Evolutionary conservation across 2,888 invertebrate species (phyloP), one percentile per base, ranked within the genome.

Genomic region (Drosophila paracracens): DNA sequence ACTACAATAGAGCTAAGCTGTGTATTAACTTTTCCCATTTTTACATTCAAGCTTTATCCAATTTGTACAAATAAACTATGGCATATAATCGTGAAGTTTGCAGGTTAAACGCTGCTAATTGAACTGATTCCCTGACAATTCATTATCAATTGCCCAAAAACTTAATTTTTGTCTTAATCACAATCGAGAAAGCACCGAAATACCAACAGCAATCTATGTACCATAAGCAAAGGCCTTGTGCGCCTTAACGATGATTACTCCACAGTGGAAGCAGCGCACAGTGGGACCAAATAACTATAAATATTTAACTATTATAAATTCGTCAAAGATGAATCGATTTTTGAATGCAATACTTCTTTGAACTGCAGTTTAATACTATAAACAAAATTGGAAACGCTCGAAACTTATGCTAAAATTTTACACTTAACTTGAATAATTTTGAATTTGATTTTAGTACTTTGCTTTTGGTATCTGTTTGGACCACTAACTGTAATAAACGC

Each of bases 131-230:
- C 70, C 70, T 25, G 63, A 35, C 65, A 73, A 74, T 74, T 68
- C 56, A 59, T 64, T 78, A 57, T 56, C 58, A 56, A 35, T 38
- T 63, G 70, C 25, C 61, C 59, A 29, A 58, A 46, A 46, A 74
- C 73, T 72, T 77, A 88, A 88, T 85, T 79, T 79, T 77, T 53
- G 64, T 57, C 66, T 50, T 76, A 54, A 66, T 71, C 61, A 59
- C 76, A 54, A 59, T 36, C 52, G 48, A 58, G 43, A 70, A 65
- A 40, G 50, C 58, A 52, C 27, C 36, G 18, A 59, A 43, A 29
- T 43, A 11, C 43, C 48, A 29, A 57, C 66, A 33, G 27, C 33
- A 46, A 27, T 7, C 13, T n/a, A 27, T 38, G 3, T 8, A 16
- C 29, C 48, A n/a, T 11, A 60, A 69, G 68, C 70, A 74, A 73